phyloP scores from a whole-genome alignment of 2,888 invertebrate species.

The Tipula unca region DNA sequence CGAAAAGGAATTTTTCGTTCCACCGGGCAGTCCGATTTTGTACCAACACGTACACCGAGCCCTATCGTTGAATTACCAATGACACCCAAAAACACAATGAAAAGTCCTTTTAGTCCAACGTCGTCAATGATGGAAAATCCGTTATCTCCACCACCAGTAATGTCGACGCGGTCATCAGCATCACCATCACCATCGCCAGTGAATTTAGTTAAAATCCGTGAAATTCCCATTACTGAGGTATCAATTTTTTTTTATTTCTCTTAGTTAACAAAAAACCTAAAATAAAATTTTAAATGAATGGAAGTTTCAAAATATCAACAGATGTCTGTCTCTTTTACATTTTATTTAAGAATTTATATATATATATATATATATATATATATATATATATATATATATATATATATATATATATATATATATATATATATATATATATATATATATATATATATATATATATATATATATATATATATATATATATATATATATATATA shows the following conservation, averaged over 20 bases:
- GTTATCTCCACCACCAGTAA: conserved; percentile 31
- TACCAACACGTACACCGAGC: conserved; percentile 38
- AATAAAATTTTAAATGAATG: not conserved
- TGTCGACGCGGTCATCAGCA: conserved; percentile 28
- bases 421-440: not conserved
- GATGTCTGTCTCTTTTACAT: conserved; percentile 17
- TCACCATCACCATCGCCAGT: conserved; percentile 25
- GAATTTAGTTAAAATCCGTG: conserved; percentile 29
- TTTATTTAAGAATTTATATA: not conserved
- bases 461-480: not conserved
- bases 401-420: not conserved
- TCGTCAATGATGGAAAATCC: conserved; percentile 30
- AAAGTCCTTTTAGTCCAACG: conserved; percentile 27
- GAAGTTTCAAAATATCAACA: conserved; percentile 15
- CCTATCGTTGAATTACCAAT: conserved; percentile 43
- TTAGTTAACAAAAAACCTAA: not conserved
- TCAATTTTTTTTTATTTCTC: not conserved
- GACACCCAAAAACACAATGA: conserved; percentile 30
- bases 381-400: not conserved
- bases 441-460: not conserved
- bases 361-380: not conserved
- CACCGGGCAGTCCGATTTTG: conserved; percentile 41
- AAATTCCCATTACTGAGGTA: conserved; percentile 42
- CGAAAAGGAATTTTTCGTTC: conserved; percentile 50
- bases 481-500: not conserved